Percentiles rank a stretch among this genome's conserved stretches.
These are phyloP conservation scores for Microchirus variegatus DNA, from an alignment of 2,797 vertebrate species.

Conservation along the genomic window DNA sequence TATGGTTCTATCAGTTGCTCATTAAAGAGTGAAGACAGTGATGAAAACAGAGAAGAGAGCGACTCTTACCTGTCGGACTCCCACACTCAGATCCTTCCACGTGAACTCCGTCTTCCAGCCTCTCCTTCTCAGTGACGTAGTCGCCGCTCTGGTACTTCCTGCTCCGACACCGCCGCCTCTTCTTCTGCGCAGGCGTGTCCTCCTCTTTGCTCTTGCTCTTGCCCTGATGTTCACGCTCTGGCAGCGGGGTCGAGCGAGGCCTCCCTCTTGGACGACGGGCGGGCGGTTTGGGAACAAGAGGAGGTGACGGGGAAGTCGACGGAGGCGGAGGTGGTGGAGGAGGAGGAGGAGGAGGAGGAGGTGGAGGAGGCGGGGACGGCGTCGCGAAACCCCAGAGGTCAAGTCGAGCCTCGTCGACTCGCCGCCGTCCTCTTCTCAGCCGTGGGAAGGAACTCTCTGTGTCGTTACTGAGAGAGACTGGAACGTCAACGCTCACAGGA, in stretches of 20 bases:
- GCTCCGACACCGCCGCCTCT: conserved; percentile 90
- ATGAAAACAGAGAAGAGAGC: too few relatives aligned
- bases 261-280: conserved; percentile 85
- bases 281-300: conserved; percentile 48
- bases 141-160: conserved; percentile 96
- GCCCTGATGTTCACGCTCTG: conserved; percentile 77
- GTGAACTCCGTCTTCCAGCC: conserved; percentile 81
- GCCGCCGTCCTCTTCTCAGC: conserved; percentile 81
- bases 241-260: conserved; percentile 83
- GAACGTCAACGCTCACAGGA: conserved; percentile 47
- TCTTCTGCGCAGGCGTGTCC: conserved; percentile 85
- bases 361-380: conserved; percentile 76
- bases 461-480: conserved; percentile 60
- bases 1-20: too few relatives aligned
- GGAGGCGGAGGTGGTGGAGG: conserved; percentile 49
- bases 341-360: conserved; percentile 56
- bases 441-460: conserved; percentile 66
- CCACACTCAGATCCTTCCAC: conserved; percentile 48
- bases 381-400: conserved; percentile 84
- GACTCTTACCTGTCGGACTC: conserved; percentile 65
- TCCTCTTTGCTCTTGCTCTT: conserved; percentile 75
- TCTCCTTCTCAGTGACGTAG: conserved; percentile 91
- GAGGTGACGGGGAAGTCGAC: conserved; percentile 42
- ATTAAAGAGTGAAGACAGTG: too few relatives aligned
- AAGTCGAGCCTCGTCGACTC: conserved; percentile 84